Base-by-base conservation (phyloP, 2,888 invertebrate species). In the Drosophila paramelanica region DNA sequence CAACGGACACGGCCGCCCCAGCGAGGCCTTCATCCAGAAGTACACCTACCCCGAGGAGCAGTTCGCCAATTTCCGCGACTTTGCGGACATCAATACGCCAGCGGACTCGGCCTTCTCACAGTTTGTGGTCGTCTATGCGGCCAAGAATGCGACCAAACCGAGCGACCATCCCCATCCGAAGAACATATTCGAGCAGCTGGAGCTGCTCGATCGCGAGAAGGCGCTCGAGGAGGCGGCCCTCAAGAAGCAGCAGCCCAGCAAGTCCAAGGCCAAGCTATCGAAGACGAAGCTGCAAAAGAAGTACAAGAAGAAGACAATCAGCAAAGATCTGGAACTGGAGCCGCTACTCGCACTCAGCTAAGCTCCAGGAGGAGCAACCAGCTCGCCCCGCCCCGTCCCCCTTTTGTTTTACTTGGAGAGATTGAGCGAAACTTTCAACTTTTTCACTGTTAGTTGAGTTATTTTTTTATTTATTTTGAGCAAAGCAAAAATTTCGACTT, bases 61-160 rank as follows among this genome's bases (percentile, higher is more conserved):
- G 89, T 97, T 97, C 89, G 96, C 97, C 5, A 97, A 97, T 90
- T 97, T 97, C 93, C 94, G 96, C 84, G 97, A 97, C 90, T 97
- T 97, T 88, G 97, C 97, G 0, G 97, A 97, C 84, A 97, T 97
- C 58, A 97, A 97, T 71, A 95, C 96, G 3, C 96, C 97, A 0
- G 94, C 96, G 0, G 96, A 96, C 88, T 94, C 95, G 1, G 96
- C 96, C 6, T 97, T 96, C 91, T 97, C 97, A 0, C 96, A 97
- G 80, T 95, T 95, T 71, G 96, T 97, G 33, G 95, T 97, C 0
- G 97, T 97, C 0, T 97, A 97, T 89, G 96, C 96, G 0, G 96
- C 96, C 78, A 96, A 96, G 90, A 97, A 96, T 84, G 94, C 94
- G 7, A 96, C 95, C 3, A 92, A 93, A 73, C 65, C 86, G 3